Conservation (phyloP, 2,888 invertebrate genomes). For the Clunio marinus region DNA sequence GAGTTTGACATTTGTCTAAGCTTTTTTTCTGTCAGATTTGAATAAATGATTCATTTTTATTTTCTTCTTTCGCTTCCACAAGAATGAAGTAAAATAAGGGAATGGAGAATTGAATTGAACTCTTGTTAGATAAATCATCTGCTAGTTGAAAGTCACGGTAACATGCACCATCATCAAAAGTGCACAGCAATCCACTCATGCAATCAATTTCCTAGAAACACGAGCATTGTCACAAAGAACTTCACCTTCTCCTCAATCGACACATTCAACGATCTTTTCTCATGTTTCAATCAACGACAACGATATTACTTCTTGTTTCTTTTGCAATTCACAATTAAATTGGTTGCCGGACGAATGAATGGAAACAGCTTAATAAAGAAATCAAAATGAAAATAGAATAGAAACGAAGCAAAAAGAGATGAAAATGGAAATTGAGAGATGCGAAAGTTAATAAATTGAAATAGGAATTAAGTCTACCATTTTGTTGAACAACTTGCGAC, state of each 20-base stretch:
- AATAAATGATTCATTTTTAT: slow-evolving; percentile 1
- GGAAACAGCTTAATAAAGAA: slow-evolving; percentile 31
- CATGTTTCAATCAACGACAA: neutral
- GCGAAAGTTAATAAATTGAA: no score
- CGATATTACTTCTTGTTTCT: neutral
- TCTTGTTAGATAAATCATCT: slow-evolving; percentile 6
- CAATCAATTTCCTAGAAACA: slow-evolving; percentile 34
- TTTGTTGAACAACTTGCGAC: no score
- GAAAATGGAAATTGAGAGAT: no score
- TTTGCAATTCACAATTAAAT: neutral
- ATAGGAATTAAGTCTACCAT: no score
- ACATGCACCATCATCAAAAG: slow-evolving; percentile 4
- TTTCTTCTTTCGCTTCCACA: neutral
- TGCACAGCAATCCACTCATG: neutral
- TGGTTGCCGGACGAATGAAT: neutral
- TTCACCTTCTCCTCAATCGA: neutral
- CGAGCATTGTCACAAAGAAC: neutral
- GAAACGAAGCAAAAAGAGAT: neutral
- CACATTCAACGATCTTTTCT: neutral
- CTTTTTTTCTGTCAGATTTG: neutral
- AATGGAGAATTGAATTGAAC: neutral
- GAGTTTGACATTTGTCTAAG: slow-evolving; percentile 7
- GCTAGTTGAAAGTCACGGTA: neutral
- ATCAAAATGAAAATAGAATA: slow-evolving; percentile 16
- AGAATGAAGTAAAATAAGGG: neutral